A percentile compares a stretch with the other conserved stretches of the same genome.
Conservation (phyloP, 1,140 invertebrate species). For the Akabosia matsudoensis region DNA sequence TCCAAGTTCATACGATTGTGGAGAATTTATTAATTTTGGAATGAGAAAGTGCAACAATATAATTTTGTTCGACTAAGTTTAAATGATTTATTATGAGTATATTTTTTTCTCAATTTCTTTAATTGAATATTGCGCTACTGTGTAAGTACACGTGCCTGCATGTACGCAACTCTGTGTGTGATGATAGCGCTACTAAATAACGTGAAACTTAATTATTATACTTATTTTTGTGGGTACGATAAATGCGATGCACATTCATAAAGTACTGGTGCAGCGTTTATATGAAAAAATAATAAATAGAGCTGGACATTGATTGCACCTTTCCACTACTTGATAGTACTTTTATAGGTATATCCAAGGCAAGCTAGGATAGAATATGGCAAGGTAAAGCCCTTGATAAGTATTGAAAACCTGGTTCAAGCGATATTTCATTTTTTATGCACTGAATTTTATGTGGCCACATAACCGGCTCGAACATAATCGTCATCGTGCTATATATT, state of each 20-base stretch:
- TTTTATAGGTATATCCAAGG: no score
- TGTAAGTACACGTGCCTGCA: background rate
- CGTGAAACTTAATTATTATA: background rate
- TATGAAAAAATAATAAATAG: background rate
- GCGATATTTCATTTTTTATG: no score
- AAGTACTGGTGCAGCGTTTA: no score
- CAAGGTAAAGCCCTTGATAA: no score
- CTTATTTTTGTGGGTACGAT: no score
- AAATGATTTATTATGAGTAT: background rate
- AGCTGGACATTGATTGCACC: conserved; percentile 11
- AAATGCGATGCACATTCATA: no score
- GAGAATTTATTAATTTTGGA: background rate
- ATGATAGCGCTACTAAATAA: background rate
- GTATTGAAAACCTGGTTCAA: no score
- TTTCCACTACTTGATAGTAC: no score
- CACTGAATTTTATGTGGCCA: background rate
- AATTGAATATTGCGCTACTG: background rate
- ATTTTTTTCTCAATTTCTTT: background rate
- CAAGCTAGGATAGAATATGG: no score
- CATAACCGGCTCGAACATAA: background rate
- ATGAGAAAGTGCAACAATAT: background rate
- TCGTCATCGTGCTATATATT: background rate
- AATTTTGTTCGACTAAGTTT: background rate
- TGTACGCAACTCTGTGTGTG: background rate
- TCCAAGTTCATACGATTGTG: background rate